phyloP scores from a whole-genome alignment of 2,888 invertebrate species.

The Neoascia interrupta region DNA sequence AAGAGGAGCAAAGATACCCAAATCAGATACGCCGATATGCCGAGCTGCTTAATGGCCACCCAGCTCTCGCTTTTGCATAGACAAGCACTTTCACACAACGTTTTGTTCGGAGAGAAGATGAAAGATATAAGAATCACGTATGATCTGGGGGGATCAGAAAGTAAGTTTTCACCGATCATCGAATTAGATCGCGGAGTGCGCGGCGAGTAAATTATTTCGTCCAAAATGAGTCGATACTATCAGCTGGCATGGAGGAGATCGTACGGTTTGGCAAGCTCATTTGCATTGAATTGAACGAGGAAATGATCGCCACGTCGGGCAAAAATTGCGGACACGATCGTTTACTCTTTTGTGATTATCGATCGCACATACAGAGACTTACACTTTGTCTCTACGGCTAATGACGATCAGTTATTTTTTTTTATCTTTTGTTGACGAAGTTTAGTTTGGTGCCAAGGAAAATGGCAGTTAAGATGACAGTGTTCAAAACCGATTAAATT shows the following conservation, averaged over 20 bases:
- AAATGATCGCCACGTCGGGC: conserved; percentile 30
- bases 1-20: too few species aligned
- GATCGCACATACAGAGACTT: conserved; percentile 28
- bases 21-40: too few species aligned
- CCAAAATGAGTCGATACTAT: conserved; percentile 54
- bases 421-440: too few species aligned
- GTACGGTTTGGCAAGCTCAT: conserved; percentile 10
- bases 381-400: conserved; percentile 25
- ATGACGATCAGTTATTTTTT: conserved; percentile 43
- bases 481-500: too few species aligned
- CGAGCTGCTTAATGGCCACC: too few species aligned
- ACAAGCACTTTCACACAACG: conserved; percentile 60
- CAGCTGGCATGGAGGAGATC: conserved; percentile 33
- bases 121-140: conserved; percentile 45
- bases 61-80: too few species aligned
- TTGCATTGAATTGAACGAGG: conserved; percentile 28
- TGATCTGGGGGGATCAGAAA: conserved; percentile 62
- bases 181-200: conserved; percentile 22
- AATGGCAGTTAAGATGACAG: too few species aligned
- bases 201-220: conserved; percentile 34
- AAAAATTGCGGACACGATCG: conserved; percentile 51
- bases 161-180: too few species aligned
- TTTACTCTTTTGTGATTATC: conserved; percentile 29
- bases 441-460: too few species aligned
- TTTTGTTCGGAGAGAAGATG: not conserved